Evolutionary conservation across 2,888 invertebrate species (phyloP).

Genomic region (Xestobium rufovillosum): DNA sequence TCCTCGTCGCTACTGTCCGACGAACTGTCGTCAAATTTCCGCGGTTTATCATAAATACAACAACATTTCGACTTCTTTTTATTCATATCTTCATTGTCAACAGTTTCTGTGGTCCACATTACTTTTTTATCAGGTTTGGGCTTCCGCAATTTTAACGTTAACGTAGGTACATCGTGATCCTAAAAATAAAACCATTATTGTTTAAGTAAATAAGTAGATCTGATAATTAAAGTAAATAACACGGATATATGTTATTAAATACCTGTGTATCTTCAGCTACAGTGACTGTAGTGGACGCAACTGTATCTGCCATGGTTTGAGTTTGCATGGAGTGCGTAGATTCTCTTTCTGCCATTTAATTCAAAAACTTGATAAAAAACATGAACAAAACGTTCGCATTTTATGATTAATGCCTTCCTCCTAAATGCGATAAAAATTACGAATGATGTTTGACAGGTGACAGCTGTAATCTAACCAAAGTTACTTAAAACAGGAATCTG

Average conservation of each 20-base stretch:
- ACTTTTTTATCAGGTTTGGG: constrained; percentile 72
- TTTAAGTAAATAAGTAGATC: constrained; percentile 11
- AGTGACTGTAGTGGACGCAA: no score
- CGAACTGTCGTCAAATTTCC: constrained; percentile 78
- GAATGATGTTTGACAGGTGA: no score
- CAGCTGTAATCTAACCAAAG: no score
- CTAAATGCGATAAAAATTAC: no score
- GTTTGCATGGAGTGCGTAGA: no score
- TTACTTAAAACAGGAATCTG: no score
- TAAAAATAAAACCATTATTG: constrained; percentile 29
- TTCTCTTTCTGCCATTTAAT: no score
- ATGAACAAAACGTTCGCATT: no score
- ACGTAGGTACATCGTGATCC: constrained; percentile 49
- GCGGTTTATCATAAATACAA: constrained; percentile 90
- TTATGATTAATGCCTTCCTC: no score
- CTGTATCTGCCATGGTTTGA: no score
- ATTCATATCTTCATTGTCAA: constrained; percentile 92
- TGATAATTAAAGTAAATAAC: constrained; percentile 16
- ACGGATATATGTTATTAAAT: constrained; percentile 11
- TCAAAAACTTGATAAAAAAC: no score
- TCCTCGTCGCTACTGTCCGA: constrained; percentile 75
- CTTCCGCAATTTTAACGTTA: constrained; percentile 59
- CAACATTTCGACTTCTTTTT: constrained; percentile 98
- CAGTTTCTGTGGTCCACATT: constrained; percentile 81
- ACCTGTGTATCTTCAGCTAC: no score